These are phyloP conservation scores for Pollenia angustigena DNA, from an alignment of 2,888 invertebrate genomes.

Conservation along the genomic window DNA sequence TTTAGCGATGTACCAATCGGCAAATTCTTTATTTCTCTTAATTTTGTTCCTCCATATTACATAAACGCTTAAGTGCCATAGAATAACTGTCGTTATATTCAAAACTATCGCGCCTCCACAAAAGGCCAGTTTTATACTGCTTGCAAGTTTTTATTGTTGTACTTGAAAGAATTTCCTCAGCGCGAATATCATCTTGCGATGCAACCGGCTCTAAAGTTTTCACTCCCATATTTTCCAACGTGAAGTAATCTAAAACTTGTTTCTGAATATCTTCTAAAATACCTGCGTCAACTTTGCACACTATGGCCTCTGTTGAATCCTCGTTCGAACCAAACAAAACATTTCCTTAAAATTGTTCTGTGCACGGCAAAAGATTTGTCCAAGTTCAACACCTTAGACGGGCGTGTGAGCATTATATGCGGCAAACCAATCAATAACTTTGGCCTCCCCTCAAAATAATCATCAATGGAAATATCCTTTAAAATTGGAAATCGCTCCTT, in stretches of 20 bases:
- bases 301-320: conserved; percentile 15
- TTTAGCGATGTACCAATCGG: conserved; percentile 20
- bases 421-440: not conserved
- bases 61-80: no score
- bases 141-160: conserved; percentile 15
- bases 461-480: not conserved
- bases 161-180: conserved; percentile 21
- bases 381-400: not conserved
- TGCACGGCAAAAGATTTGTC: conserved; percentile 2
- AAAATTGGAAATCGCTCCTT: conserved; percentile 27
- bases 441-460: not conserved
- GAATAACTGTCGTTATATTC: no score
- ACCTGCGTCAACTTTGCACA: conserved; percentile 36
- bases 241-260: conserved; percentile 34
- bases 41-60: no score
- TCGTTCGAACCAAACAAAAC: conserved; percentile 43
- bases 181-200: conserved; percentile 22
- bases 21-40: not conserved
- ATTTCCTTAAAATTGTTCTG: conserved; percentile 8
- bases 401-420: conserved; percentile 5
- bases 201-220: not conserved
- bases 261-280: conserved; percentile 22
- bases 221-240: conserved; percentile 24
- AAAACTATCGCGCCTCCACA: no score
- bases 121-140: conserved; percentile 33